Evolutionary conservation across 2,888 invertebrate genomes (phyloP), one percentile per base, ranked within the genome.

Genomic region (Harpalus rubripes): DNA sequence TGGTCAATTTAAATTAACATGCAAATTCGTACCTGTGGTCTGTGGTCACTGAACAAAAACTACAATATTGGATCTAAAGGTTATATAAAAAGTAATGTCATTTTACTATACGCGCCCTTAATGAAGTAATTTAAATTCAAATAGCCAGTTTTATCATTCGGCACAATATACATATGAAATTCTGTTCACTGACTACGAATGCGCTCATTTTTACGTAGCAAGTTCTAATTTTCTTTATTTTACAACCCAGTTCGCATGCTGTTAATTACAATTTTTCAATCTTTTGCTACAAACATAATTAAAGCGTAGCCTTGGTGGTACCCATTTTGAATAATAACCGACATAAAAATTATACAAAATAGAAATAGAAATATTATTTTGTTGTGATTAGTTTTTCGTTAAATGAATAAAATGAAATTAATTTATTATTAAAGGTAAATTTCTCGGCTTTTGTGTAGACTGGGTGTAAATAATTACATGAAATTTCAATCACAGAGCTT

Each of bases 51-150:
- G 32, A 0, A 32, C 32, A 74, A 68, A 74, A 74, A 74, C 72
- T 74, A 18, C 44, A 74, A 41, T 74, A 74, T 74, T 44, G 72
- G 72, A 18, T 44, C 41, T 74, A 74, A 44, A 74, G 72, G 52
- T 44, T 44, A 74, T 68, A 44, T 68, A 44, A 68, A 39, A 32
- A 74, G 72, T 41, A 74, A 44, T 44, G 18, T 44, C 39, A 68
- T 68, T 68, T 68, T 39, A 68, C 39, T 68, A 68, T 39, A 18
- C 18, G 10, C 16, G 18, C 3, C 16, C 72, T 16, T 74, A 74
- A 74, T 74, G 72, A 74, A 74, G 72, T 74, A 74, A 74, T 74
- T 74, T 74, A 74, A 74, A 74, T 74, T 74, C 72, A 74, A 74
- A 74, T 74, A 74, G 8, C 72, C 44, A 74, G 44, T 44, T 44